Conservation (phyloP, 2,797 vertebrate genomes). For the Gallirallus australis region DNA sequence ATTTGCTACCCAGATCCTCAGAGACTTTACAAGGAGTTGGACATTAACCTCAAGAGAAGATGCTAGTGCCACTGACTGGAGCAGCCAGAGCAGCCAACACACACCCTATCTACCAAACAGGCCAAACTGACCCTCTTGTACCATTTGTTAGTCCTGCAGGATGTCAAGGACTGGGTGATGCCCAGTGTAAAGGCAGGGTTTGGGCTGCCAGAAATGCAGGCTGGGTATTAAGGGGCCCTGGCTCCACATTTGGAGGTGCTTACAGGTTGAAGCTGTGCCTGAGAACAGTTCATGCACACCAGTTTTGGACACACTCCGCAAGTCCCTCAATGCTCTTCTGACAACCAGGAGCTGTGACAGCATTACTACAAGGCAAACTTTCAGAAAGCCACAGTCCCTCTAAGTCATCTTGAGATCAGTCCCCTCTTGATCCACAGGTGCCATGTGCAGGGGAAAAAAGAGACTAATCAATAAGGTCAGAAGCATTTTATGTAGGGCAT, state of each 20-base stretch:
- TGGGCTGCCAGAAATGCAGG: not conserved
- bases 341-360: not conserved
- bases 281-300: not conserved
- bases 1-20: not conserved
- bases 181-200: not conserved
- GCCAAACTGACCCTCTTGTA: not conserved
- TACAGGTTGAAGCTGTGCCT: not conserved
- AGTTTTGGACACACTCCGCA: not conserved
- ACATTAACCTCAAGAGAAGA: not conserved
- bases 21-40: not conserved
- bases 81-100: not conserved
- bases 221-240: not conserved
- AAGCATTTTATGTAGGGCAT: not conserved
- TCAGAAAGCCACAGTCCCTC: not conserved
- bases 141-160: not conserved
- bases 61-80: not conserved
- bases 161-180: rapidly evolving
- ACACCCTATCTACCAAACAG: not conserved
- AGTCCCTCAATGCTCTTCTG: not conserved
- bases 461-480: not conserved
- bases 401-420: not conserved
- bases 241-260: not conserved
- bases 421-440: not conserved
- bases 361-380: not conserved
- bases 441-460: not conserved